Evolutionary conservation across 2,888 invertebrate species (phyloP).

Genomic region (Trichopria drosophilae): DNA sequence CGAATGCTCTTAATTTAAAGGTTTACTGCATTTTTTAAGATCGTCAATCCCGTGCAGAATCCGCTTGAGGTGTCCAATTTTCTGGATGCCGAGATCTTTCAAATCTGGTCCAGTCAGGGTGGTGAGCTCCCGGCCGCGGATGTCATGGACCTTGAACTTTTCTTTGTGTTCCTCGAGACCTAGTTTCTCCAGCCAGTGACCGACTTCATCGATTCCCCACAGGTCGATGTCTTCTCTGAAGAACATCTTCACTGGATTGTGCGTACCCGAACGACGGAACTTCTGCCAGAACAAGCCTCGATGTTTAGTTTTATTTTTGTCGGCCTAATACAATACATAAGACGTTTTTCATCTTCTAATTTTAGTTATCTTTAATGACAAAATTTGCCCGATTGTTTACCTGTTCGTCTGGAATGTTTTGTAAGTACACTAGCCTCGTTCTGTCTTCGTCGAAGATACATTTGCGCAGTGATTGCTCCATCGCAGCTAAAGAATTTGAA

Average conservation of each 20-base stretch:
- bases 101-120: slow-evolving; percentile 83
- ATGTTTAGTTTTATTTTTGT: slow-evolving; percentile 57
- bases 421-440: slow-evolving; percentile 64
- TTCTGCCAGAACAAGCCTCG: slow-evolving; percentile 72
- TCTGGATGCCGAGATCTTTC: slow-evolving; percentile 89
- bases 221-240: slow-evolving; percentile 53
- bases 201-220: slow-evolving; percentile 91
- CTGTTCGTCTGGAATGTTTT: slow-evolving; percentile 61
- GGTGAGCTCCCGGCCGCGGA: slow-evolving; percentile 86
- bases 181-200: slow-evolving; percentile 84
- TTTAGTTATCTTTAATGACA: slow-evolving; percentile 1
- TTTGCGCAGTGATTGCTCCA: slow-evolving; percentile 74
- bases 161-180: slow-evolving; percentile 89
- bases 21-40: slow-evolving; percentile 59
- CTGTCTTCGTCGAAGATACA: slow-evolving; percentile 66
- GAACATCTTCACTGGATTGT: slow-evolving; percentile 50
- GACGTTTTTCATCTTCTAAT: background rate
- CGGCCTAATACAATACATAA: slow-evolving; percentile 40
- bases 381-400: too few species aligned
- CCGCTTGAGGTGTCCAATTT: slow-evolving; percentile 95
- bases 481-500: slow-evolving; percentile 67
- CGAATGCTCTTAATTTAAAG: too few species aligned
- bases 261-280: slow-evolving; percentile 61
- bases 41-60: slow-evolving; percentile 92
- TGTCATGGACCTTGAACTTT: slow-evolving; percentile 88